phyloP scores from a whole-genome alignment of 2,888 invertebrate species.

The Lithophane socia region DNA sequence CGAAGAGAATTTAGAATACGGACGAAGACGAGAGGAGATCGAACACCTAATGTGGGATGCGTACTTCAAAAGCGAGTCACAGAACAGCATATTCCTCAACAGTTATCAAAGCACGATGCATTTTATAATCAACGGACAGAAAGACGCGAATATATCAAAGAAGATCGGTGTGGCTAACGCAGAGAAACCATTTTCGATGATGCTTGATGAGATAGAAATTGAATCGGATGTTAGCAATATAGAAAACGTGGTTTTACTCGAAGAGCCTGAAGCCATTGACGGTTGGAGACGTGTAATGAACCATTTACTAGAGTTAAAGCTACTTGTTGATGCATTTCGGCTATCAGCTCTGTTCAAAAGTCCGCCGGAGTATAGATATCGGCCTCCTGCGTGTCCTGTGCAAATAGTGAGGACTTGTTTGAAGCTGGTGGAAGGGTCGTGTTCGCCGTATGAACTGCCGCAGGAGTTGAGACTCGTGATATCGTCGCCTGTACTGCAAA shows the following conservation, averaged over 20 bases:
- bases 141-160: slow-evolving; percentile 76
- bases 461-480: slow-evolving; percentile 91
- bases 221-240: slow-evolving; percentile 86
- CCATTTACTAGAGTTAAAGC: slow-evolving; percentile 89
- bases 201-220: slow-evolving; percentile 84
- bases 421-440: slow-evolving; percentile 91
- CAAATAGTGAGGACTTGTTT: slow-evolving; percentile 91
- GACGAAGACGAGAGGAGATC: slow-evolving; percentile 81
- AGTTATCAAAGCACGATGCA: slow-evolving; percentile 81
- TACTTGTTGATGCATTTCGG: slow-evolving; percentile 91
- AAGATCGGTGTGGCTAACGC: slow-evolving; percentile 76
- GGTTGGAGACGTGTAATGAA: slow-evolving; percentile 88
- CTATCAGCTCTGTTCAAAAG: slow-evolving; percentile 89
- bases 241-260: slow-evolving; percentile 80
- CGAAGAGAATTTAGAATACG: slow-evolving; percentile 83
- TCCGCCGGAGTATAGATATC: slow-evolving; percentile 83
- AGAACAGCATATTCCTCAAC: slow-evolving; percentile 77
- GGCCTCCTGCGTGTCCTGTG: slow-evolving; percentile 85
- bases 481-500: slow-evolving; percentile 81
- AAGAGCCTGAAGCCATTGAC: slow-evolving; percentile 82
- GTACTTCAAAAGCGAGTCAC: slow-evolving; percentile 80
- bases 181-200: slow-evolving; percentile 82
- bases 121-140: slow-evolving; percentile 82
- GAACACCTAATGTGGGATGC: slow-evolving; percentile 88
- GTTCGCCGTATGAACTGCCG: slow-evolving; percentile 91